A percentile compares a stretch with the other conserved stretches of the same genome.
phyloP scores from a whole-genome alignment of 2,888 invertebrate species.

The Brachyptera putata region DNA sequence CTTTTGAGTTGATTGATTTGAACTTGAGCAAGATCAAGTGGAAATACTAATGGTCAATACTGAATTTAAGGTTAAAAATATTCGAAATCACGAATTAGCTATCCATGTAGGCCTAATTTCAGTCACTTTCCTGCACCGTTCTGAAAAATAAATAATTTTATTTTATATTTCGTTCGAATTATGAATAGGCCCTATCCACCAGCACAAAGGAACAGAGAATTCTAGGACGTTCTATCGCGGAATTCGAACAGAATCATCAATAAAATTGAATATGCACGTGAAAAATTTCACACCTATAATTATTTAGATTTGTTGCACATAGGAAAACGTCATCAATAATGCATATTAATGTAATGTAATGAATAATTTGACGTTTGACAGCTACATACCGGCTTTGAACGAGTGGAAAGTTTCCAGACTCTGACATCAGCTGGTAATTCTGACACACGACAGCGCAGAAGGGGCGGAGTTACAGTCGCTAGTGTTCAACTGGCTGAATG shows the following conservation, averaged over 20 bases:
- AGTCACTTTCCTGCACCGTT: not conserved
- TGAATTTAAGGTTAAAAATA: not conserved
- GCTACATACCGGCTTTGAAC: constrained; percentile 27
- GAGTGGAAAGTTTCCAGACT: constrained; percentile 18
- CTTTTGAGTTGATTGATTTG: constrained; percentile 1
- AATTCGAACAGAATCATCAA: too few species aligned
- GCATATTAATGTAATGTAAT: not conserved
- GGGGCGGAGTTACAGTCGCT: too few species aligned
- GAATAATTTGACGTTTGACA: constrained; percentile 17
- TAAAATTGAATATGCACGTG: too few species aligned
- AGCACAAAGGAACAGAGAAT: not conserved
- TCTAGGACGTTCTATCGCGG: too few species aligned
- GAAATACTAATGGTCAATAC: not conserved
- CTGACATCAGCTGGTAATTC: too few species aligned
- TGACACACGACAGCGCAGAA: too few species aligned
- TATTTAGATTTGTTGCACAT: too few species aligned
- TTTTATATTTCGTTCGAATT: not conserved
- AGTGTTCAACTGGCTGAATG: too few species aligned
- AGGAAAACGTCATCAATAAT: not conserved
- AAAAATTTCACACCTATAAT: too few species aligned
- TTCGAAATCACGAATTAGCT: not conserved
- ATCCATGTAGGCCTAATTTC: not conserved
- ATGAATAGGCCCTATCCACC: not conserved
- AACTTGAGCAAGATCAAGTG: not conserved
- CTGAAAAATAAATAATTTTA: not conserved